Base-by-base conservation (phyloP, 2,797 vertebrate species). In the Gymnothorax javanicus region DNA sequence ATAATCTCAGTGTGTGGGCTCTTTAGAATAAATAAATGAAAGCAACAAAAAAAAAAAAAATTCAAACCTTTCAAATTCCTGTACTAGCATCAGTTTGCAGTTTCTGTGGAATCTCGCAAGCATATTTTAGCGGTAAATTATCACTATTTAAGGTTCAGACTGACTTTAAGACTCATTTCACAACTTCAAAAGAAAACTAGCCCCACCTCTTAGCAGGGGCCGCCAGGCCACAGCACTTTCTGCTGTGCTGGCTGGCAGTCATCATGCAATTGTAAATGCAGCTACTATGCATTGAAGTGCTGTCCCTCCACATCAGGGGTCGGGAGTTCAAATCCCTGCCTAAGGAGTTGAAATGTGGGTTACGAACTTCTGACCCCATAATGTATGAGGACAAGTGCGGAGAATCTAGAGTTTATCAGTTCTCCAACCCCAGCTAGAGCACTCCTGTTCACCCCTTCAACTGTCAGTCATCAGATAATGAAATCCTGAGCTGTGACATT, bases 121-220 rank as follows among this genome's bases (percentile, higher is more conserved):
- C 93, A 91, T 93, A 95, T 87, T 59, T 95, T 95, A 95, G 95
- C 94, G 94, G 94, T 94, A 92, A 94, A 93, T 95, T 95, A 95
- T 94, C 93, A 94, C 95, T 94, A 96, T 95, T 95, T 95, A 95
- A 95, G 95, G 93, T 90, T 27, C 43, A n/a, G 85, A 17, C 89
- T 91, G 92, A 92, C 90, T 91, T 91, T 88, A 88, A 91, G 93
- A 93, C 92, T 91, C 90, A 90, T 90, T 77, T 92, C 93, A 95
- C 93, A 94, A 95, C 95, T 93, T 95, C 95, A 95, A 95, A 95
- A 92, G 64, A 90, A 90, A 91, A 92, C 90, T 90, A 89, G 91
- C 93, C 94, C 91, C 91, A 90, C 93, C 91, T 91, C 90, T 93
- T 92, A 92, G 87, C 83, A 94, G 94, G 94, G 94, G 90, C 92